Conservation (phyloP, 2,113 vertebrate species). For the Triplophysa dalaica region DNA sequence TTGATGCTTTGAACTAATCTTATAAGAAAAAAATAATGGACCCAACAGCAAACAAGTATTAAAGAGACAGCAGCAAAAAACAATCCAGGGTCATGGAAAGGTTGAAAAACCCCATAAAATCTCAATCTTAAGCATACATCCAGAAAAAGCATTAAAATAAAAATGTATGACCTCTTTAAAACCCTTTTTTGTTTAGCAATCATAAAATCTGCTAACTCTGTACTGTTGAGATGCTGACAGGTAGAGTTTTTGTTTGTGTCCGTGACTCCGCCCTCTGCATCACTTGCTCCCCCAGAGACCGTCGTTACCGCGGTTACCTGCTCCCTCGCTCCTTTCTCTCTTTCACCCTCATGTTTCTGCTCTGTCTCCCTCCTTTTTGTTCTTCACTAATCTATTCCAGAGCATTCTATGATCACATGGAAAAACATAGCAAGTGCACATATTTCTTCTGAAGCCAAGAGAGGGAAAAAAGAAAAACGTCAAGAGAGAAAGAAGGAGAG, state of each 20-base stretch:
- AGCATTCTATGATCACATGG: slow-evolving; percentile 78
- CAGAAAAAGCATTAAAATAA: no score
- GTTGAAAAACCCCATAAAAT: not conserved
- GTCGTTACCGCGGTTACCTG: slow-evolving; percentile 68
- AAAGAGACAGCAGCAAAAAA: slow-evolving; percentile 1
- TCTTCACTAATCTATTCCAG: slow-evolving; percentile 78
- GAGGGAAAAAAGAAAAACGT: slow-evolving; percentile 53
- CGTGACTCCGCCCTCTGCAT: not conserved
- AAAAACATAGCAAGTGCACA: slow-evolving; percentile 82
- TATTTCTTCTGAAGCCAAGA: slow-evolving; percentile 75
- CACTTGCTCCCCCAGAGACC: slow-evolving; percentile 42
- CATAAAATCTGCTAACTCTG: slow-evolving; percentile 17
- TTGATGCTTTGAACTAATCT: no score
- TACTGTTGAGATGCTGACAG: not conserved
- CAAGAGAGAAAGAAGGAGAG: slow-evolving; percentile 26
- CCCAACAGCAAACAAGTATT: not conserved
- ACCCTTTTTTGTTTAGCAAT: not conserved
- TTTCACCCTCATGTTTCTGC: slow-evolving; percentile 52
- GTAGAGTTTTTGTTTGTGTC: not conserved
- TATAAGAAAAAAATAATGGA: no score
- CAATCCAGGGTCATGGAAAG: not conserved
- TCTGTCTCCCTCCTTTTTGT: slow-evolving; percentile 55
- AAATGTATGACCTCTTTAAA: not conserved
- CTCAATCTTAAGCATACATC: no score
- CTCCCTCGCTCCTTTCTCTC: slow-evolving; percentile 42